Conservation (phyloP, 2,797 vertebrate genomes). For the Acipenser oxyrinchus region DNA sequence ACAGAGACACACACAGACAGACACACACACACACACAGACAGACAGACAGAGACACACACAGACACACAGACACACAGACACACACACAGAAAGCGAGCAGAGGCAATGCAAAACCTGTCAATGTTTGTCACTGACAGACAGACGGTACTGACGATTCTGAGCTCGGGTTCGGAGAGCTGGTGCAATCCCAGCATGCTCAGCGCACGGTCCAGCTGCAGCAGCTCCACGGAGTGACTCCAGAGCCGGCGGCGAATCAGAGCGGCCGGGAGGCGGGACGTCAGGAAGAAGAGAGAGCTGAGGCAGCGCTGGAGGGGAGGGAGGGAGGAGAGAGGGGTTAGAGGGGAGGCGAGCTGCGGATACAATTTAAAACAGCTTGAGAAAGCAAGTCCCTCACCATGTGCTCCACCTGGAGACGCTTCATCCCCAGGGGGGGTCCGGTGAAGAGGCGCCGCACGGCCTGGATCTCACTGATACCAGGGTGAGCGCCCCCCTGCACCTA, state of each 20-base stretch:
- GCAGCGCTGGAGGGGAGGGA: slow-evolving; percentile 51
- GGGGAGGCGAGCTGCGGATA: slow-evolving; percentile 1
- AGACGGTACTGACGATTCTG: slow-evolving; percentile 54
- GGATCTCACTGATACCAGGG: not conserved
- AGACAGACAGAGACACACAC: no score
- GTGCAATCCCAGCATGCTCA: slow-evolving; percentile 61
- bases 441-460: slow-evolving; percentile 51
- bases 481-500: not conserved
- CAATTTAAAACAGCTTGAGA: not conserved
- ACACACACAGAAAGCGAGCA: no score
- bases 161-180: slow-evolving; percentile 74
- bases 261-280: slow-evolving; percentile 63
- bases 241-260: slow-evolving; percentile 65
- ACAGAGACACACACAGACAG: no score
- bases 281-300: slow-evolving; percentile 78
- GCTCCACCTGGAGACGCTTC: slow-evolving; percentile 47
- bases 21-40: no score
- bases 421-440: slow-evolving; percentile 62
- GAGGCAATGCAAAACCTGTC: not conserved
- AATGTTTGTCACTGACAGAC: not conserved
- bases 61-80: no score
- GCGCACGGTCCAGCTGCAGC: slow-evolving; percentile 71
- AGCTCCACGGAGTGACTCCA: slow-evolving; percentile 67
- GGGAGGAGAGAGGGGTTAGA: slow-evolving; percentile 2
- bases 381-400: slow-evolving; percentile 65